Evolutionary conservation across 1,140 invertebrate species (phyloP).

Genomic region (Pseudomyrmex pallidus): DNA sequence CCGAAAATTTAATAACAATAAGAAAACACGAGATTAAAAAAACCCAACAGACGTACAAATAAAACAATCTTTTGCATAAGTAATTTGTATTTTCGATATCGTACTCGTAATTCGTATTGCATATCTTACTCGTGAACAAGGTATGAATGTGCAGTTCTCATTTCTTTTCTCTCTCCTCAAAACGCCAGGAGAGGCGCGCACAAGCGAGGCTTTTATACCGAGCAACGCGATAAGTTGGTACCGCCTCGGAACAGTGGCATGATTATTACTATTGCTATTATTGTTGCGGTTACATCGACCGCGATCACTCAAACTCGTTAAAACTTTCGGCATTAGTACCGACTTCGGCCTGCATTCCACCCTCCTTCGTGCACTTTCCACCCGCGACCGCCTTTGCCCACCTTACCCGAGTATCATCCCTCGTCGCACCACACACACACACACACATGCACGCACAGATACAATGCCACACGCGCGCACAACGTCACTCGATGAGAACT

Average conservation of each 20-base stretch:
- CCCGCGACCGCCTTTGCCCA: slow-evolving; percentile 62
- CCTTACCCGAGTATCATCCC: slow-evolving; percentile 8
- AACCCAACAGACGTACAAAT: too few species aligned
- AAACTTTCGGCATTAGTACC: slow-evolving; percentile 84
- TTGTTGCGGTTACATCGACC: slow-evolving; percentile 83
- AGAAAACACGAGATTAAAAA: too few species aligned
- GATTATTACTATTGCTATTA: slow-evolving; percentile 82
- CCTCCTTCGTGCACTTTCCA: slow-evolving; percentile 76
- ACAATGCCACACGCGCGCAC: not conserved
- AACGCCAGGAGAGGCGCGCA: slow-evolving; percentile 2
- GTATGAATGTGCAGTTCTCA: slow-evolving; percentile 4
- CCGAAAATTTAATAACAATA: too few species aligned
- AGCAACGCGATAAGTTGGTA: slow-evolving; percentile 79
- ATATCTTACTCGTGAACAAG: not conserved
- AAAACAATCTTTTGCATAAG: not conserved
- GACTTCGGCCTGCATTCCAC: slow-evolving; percentile 79
- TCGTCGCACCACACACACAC: slow-evolving; percentile 17
- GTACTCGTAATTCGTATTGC: not conserved
- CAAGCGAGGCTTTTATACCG: slow-evolving; percentile 36
- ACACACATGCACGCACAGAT: slow-evolving; percentile 1
- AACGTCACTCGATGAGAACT: slow-evolving; percentile 58
- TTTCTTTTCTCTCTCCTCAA: slow-evolving; percentile 29
- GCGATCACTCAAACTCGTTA: slow-evolving; percentile 85
- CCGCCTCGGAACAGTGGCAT: slow-evolving; percentile 72
- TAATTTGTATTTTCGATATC: slow-evolving; percentile 8